Percentiles rank a stretch among this genome's conserved stretches.
Evolutionary conservation across 2,797 vertebrate species (phyloP).

Genomic region (Pogonophryne albipinna): DNA sequence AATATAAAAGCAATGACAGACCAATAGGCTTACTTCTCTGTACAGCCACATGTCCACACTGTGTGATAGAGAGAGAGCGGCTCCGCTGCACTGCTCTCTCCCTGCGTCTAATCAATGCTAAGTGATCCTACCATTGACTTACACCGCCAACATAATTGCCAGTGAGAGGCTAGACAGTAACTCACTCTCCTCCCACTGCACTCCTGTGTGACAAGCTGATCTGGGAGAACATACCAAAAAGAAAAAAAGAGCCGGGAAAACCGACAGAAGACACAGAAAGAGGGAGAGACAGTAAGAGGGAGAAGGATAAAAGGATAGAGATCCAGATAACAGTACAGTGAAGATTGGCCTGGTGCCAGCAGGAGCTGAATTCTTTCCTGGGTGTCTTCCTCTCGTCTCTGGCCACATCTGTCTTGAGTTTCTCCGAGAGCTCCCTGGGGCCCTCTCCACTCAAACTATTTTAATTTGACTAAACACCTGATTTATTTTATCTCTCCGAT

Average conservation of each 20-base stretch:
- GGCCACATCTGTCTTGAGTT: conserved; percentile 99
- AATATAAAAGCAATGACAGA: conserved; percentile 39
- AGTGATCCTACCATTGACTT: conserved; percentile 89
- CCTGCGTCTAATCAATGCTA: conserved; percentile 88
- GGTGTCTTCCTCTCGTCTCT: conserved; percentile 93
- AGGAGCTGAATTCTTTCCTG: conserved; percentile 87
- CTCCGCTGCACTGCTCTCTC: conserved; percentile 75
- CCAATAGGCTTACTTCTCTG: conserved; percentile 34
- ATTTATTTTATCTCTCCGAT: conserved; percentile 99
- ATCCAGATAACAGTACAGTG: conserved; percentile 71
- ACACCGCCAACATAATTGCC: conserved; percentile 87
- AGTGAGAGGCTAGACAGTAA: conserved; percentile 86
- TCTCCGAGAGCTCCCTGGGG: conserved; percentile 94
- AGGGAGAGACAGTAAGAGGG: conserved; percentile 33
- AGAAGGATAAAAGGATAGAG: conserved; percentile 55
- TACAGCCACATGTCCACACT: conserved; percentile 58
- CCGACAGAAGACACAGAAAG: conserved; percentile 30
- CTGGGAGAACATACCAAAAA: conserved; percentile 48
- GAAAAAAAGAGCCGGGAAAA: conserved; percentile 58
- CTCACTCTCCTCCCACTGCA: conserved; percentile 82
- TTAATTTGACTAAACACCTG: conserved; percentile 99
- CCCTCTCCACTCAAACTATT: conserved; percentile 99
- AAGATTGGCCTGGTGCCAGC: conserved; percentile 81
- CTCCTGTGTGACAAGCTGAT: conserved; percentile 83
- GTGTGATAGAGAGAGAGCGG: conserved; percentile 66